Evolutionary conservation across 2,797 vertebrate species (phyloP).

Genomic region (Megalops cyprinoides): DNA sequence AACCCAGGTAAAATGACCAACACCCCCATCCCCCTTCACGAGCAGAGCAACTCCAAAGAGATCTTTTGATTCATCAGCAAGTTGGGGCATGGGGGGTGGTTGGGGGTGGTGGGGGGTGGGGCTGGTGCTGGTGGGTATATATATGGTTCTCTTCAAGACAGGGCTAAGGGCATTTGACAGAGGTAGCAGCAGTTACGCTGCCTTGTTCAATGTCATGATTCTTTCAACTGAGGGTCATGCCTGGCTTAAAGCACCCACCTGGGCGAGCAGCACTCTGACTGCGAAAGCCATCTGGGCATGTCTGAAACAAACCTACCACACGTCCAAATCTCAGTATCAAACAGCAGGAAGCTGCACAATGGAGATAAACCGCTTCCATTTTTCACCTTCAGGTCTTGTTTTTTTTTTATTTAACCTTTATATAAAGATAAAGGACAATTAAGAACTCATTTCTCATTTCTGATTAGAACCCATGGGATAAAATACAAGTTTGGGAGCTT

Average conservation of each 20-base stretch:
- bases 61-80: not conserved
- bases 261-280: slow-evolving; percentile 12
- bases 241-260: slow-evolving; percentile 9
- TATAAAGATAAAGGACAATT: not conserved
- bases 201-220: slow-evolving; percentile 11
- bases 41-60: not conserved
- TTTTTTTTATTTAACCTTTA: not conserved
- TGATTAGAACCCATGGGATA: not conserved
- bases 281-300: slow-evolving; percentile 26
- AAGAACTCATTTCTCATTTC: not conserved
- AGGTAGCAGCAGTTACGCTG: not conserved
- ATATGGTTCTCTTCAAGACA: no score
- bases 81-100: not conserved
- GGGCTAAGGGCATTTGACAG: no score
- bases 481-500: not conserved
- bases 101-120: no score
- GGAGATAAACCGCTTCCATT: not conserved
- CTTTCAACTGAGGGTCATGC: slow-evolving; percentile 5
- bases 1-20: not conserved
- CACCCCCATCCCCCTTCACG: not conserved
- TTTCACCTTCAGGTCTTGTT: not conserved
- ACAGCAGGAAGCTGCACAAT: not conserved
- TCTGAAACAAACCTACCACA: not conserved
- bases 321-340: not conserved
- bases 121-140: no score